phyloP scores from a whole-genome alignment of 2,888 invertebrate species.

The Agonopterix alstromeriana region DNA sequence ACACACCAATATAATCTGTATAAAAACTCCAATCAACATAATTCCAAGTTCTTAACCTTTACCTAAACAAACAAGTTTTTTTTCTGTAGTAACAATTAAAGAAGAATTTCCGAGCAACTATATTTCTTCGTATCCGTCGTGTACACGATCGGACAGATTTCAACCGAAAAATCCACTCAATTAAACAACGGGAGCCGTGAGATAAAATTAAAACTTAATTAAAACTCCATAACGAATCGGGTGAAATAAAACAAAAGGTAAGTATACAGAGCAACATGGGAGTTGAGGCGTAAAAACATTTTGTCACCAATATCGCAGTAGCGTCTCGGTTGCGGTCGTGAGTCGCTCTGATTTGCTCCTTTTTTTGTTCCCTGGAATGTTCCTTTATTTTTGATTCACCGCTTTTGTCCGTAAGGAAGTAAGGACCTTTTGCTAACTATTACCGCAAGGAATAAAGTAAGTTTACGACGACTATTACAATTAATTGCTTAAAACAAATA shows the following conservation, averaged over 20 bases:
- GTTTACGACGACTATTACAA: too few species aligned
- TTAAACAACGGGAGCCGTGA: constrained; percentile 55
- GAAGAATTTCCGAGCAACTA: constrained; percentile 22
- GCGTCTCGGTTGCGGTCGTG: constrained; percentile 26
- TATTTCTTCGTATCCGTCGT: constrained; percentile 29
- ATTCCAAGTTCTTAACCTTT: constrained; percentile 9
- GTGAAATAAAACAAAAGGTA: constrained; percentile 20
- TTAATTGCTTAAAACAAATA: too few species aligned
- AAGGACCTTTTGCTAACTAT: neutral
- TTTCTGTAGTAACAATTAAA: constrained; percentile 24
- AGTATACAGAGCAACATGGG: constrained; percentile 5
- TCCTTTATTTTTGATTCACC: constrained; percentile 2
- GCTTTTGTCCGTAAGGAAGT: constrained; percentile 1
- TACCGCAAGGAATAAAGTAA: too few species aligned
- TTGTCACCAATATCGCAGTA: constrained; percentile 37
- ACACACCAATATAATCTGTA: neutral
- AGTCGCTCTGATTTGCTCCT: constrained; percentile 16
- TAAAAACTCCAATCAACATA: constrained; percentile 12
- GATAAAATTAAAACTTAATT: constrained; percentile 74
- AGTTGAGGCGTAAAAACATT: constrained; percentile 51
- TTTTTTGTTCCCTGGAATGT: constrained; percentile 1
- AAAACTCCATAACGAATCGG: constrained; percentile 54
- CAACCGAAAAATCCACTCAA: constrained; percentile 42
- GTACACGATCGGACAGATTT: constrained; percentile 30
- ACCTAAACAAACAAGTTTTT: constrained; percentile 4